These are phyloP conservation scores for Mechanitis mazaeus DNA, from an alignment of 2,888 invertebrate species.

Conservation along the genomic window DNA sequence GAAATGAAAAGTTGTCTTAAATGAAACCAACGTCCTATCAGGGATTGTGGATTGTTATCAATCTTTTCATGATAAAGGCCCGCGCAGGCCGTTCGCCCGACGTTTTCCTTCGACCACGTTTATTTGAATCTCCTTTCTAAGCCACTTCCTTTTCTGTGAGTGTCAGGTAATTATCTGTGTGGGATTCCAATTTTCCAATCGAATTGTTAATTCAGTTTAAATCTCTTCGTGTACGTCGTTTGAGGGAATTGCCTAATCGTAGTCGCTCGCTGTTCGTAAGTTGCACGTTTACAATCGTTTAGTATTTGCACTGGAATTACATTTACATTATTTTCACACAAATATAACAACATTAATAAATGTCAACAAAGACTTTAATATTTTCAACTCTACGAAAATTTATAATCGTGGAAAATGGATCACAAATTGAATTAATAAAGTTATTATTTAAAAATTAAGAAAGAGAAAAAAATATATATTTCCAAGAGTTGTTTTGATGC, in stretches of 20 bases:
- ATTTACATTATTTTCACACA: no score
- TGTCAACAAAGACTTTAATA: not conserved
- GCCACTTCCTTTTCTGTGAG: slow-evolving; percentile 75
- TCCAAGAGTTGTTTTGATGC: not conserved
- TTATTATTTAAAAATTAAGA: slow-evolving; percentile 9
- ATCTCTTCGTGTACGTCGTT: slow-evolving; percentile 71
- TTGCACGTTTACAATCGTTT: slow-evolving; percentile 31
- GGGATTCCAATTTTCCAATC: slow-evolving; percentile 77
- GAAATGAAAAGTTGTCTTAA: not conserved
- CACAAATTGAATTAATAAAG: not conserved
- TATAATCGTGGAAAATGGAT: not conserved
- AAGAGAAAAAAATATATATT: slow-evolving; percentile 7
- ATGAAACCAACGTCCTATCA: not conserved
- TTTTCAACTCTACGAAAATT: not conserved
- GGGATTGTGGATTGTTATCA: slow-evolving; percentile 47
- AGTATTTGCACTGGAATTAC: not conserved
- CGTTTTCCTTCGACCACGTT: slow-evolving; percentile 66
- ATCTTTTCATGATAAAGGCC: slow-evolving; percentile 57
- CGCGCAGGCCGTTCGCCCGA: slow-evolving; percentile 45
- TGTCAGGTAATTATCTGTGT: slow-evolving; percentile 78
- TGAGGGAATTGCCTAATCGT: slow-evolving; percentile 68
- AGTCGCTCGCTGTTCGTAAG: slow-evolving; percentile 54
- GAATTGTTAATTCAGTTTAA: slow-evolving; percentile 77
- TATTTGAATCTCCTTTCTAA: slow-evolving; percentile 73
- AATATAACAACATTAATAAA: no score